Evolutionary conservation across 2,113 vertebrate species (phyloP), one percentile per base, ranked within the genome.

Genomic region (Hystrix cristata): DNA sequence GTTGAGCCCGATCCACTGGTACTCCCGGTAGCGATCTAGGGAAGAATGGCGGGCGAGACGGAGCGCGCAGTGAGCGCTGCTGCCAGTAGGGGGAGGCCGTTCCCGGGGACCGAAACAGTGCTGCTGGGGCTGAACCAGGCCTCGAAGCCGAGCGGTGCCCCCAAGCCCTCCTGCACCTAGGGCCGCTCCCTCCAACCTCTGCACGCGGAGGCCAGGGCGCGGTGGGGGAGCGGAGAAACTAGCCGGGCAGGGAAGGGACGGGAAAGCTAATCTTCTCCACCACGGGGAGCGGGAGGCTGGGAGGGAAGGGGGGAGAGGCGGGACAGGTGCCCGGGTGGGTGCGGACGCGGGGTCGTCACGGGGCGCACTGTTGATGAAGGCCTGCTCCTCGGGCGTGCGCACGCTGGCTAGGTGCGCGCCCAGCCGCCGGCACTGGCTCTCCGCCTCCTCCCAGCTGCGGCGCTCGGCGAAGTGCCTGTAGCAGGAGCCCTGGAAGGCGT

Each of bases 1-100:
- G 6, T 99, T 99, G 29, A 99, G 97, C 38, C 99, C 99, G 0
- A 99, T 99, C 99, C 99, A 99, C 97, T 99, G 99, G 97, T 99
- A 99, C 12, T 99, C 99, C 96, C 95, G 98, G 98, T 99, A 99
- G 84, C 98, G 99, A 91, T 99, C 99, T 99, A 90, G 64, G 59
- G 51, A 53, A 76, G 67, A 96, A 80, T 67, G 55, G 53, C 79
- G 19, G 8, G 27, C 59, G 16, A 23, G 67, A 91, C 59, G 29
- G 4, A 65, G n/a, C 59, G 74, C 94, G 85, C 86, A 57, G 91
- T 86, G 46, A 96, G 65, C 55, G 1, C 60, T 3, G 29, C 55
- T 4, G 93, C 93, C 97, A 80, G 94, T 78, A 98, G 97, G 59
- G 59, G 97, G 94, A 92, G 65, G 6, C 25, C 43, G 0, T n/a